Base-by-base conservation (phyloP, 2,888 invertebrate genomes). In the Drosophila paracracens region DNA sequence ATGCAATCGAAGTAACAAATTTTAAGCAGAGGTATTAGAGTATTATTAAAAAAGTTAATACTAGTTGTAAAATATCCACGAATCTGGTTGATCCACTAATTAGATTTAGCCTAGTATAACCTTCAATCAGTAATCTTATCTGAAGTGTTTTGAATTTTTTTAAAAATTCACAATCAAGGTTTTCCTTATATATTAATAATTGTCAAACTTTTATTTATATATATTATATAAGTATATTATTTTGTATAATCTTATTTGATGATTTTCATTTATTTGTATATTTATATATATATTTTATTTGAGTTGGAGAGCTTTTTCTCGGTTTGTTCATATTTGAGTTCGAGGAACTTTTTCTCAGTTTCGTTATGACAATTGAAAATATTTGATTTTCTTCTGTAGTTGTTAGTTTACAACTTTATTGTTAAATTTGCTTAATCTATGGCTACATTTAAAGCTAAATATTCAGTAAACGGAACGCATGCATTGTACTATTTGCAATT, bases 401-500 rank as follows among this genome's bases (percentile, higher is more conserved):
- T 13, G 3, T 46, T 13, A 2, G 31, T 7, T 21, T 7, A 21
- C 3, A 21, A 11, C 0, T 40, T 21, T 13, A 2, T 18, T 18
- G 10, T 18, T 18, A 10, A 50, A 27, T 18, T 25, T 36, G 18
- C 25, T 25, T 54, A 27, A 46, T 46, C 46, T 36, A 64, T 59
- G 48, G n/a, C 54, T 48, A 25, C 54, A 68, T 54, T 68, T 67
- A 29, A 67, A 67, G 69, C 67, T 33, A 61, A 33, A 57, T 43
- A 80, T 82, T 63, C 68, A 72, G 76, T 70, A 70, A 64, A 64
- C 85, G 85, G 67, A 60, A 59, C 65, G 79, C 68, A 64, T 76
- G 76, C 68, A 67, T 81, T 35, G 52, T 27, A 27, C 27, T 27
- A 46, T 70, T 70, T 70, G 46, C 50, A 29, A 13, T 43, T 53